phyloP scores from a whole-genome alignment of 2,888 invertebrate species.

The Melipona beecheii region DNA sequence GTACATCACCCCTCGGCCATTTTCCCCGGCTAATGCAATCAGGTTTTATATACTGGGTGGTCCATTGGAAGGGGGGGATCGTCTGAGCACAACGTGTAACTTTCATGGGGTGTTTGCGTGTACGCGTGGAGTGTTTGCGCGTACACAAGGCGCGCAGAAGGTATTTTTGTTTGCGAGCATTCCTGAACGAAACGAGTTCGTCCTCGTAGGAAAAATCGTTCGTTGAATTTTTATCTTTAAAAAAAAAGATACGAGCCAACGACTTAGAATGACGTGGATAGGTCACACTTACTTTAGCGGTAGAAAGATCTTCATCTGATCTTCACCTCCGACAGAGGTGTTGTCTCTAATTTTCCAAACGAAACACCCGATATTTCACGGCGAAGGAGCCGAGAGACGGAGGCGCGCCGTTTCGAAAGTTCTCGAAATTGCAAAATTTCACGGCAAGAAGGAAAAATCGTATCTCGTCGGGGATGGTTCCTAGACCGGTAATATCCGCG shows the following conservation, averaged over 20 bases:
- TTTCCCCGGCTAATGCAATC: conserved; percentile 43
- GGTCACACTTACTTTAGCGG: no score
- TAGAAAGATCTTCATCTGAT: no score
- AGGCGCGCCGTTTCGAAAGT: no score
- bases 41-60: conserved; percentile 42
- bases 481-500: conserved; percentile 24
- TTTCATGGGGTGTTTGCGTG: not conserved
- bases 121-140: not conserved
- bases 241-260: no score
- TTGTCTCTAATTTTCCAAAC: no score
- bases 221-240: no score
- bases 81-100: not conserved
- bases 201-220: no score
- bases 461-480: not conserved
- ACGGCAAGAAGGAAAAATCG: not conserved
- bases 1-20: conserved; percentile 37
- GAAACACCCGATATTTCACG: no score
- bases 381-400: no score
- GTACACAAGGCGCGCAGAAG: not conserved
- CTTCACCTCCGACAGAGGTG: no score
- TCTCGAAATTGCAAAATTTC: not conserved
- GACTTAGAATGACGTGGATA: no score
- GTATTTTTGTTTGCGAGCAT: not conserved
- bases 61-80: conserved; percentile 29
- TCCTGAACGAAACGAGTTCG: not conserved